A percentile compares a stretch with the other conserved stretches of the same genome.
These are phyloP conservation scores for Megathymus violae DNA, from an alignment of 1,140 invertebrate genomes.

Conservation along the genomic window DNA sequence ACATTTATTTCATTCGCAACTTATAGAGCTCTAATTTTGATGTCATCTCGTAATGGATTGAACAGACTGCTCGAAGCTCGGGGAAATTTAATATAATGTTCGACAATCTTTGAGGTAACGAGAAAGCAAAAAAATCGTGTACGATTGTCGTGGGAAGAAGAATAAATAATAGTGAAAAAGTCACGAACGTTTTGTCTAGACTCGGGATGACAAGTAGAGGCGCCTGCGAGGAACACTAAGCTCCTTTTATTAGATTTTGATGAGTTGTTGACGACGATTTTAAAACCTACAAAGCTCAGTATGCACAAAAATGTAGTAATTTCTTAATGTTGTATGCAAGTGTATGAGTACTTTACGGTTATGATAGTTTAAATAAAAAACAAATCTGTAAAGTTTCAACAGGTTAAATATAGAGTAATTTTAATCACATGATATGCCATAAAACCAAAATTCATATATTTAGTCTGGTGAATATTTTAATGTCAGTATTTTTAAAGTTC, in stretches of 20 bases:
- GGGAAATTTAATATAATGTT: slow-evolving; percentile 71
- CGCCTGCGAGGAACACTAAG: slow-evolving; percentile 55
- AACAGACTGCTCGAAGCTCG: slow-evolving; percentile 49
- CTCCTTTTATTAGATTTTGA: slow-evolving; percentile 74
- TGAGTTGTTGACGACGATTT: slow-evolving; percentile 67
- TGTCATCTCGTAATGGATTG: slow-evolving; percentile 64
- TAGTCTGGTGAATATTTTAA: no score
- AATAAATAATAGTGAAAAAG: slow-evolving; percentile 73
- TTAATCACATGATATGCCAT: no score
- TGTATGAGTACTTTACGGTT: no score
- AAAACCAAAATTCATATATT: no score
- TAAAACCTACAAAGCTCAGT: slow-evolving; percentile 27
- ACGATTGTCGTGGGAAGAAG: slow-evolving; percentile 68
- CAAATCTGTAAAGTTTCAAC: no score
- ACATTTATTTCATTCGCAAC: slow-evolving; percentile 53
- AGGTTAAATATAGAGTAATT: no score
- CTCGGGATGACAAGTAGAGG: slow-evolving; percentile 59
- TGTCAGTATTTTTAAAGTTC: no score
- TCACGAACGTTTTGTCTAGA: slow-evolving; percentile 75
- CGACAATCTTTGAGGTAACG: slow-evolving; percentile 58
- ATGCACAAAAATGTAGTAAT: background rate
- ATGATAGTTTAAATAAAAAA: no score
- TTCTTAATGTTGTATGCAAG: no score
- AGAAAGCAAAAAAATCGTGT: slow-evolving; percentile 61
- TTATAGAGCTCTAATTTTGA: slow-evolving; percentile 60